Evolutionary conservation across 2,888 invertebrate species (phyloP).

Genomic region (Ypsolopha sequella): DNA sequence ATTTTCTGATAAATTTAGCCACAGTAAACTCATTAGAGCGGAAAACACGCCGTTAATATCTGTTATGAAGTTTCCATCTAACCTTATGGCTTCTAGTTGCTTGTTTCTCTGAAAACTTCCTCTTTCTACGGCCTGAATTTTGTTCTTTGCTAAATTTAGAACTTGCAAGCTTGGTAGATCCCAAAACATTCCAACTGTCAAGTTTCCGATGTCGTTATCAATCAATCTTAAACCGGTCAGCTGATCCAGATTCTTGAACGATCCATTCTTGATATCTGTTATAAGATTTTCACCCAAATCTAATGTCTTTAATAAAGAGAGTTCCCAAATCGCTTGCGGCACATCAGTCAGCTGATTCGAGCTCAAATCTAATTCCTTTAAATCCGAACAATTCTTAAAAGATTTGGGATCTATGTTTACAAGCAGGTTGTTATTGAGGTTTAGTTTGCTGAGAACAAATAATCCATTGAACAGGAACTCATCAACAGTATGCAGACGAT

Average conservation of each 20-base stretch:
- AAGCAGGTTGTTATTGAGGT: constrained; percentile 87
- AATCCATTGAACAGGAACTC: constrained; percentile 86
- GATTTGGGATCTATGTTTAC: constrained; percentile 82
- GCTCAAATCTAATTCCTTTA: constrained; percentile 90
- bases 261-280: constrained; percentile 83
- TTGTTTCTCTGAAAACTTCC: constrained; percentile 86
- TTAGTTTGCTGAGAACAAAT: constrained; percentile 85
- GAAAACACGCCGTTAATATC: constrained; percentile 93
- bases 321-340: constrained; percentile 84
- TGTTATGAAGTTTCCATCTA: constrained; percentile 89
- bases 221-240: constrained; percentile 89
- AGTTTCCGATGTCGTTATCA: constrained; percentile 89
- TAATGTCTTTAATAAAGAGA: constrained; percentile 86
- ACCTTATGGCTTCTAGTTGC: constrained; percentile 86
- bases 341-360: constrained; percentile 86
- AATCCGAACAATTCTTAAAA: constrained; percentile 88
- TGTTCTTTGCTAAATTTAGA: constrained; percentile 90
- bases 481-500: constrained; percentile 84
- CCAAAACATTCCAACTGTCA: constrained; percentile 87
- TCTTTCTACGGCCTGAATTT: constrained; percentile 85
- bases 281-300: constrained; percentile 95
- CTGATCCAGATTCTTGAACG: constrained; percentile 87
- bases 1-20: constrained; percentile 92
- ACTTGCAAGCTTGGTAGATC: constrained; percentile 87
- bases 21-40: constrained; percentile 82